Evolutionary conservation across 2,888 invertebrate genomes (phyloP), one percentile per base, ranked within the genome.

Genomic region (Bellardia bayeri): DNA sequence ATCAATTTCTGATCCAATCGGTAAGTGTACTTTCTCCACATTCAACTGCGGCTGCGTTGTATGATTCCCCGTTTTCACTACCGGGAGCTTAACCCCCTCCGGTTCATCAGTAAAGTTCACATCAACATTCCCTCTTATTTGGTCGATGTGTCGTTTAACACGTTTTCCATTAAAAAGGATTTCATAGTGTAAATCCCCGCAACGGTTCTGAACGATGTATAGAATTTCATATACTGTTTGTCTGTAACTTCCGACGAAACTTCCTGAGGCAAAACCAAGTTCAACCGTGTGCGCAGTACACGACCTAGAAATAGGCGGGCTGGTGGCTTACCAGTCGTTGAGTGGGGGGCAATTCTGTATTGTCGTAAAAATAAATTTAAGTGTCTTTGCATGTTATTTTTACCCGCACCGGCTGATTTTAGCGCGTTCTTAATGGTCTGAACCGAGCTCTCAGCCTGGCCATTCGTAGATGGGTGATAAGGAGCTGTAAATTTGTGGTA

Each of bases 341-440:
- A 63, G 23, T 78, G 83, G 0, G 83, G 82, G 2, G 76, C 82
- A 42, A 69, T 63, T 69, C 82, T 51, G 9, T 82, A 76, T 13
- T 76, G 69, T 1, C 76, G 76, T 0, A 82, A 58, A 61, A 63
- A 82, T 61, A 37, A 0, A 30, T 82, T 82, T 6, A 64, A 49
- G n/a, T 82, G 69, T 37, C 72, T 58, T 23, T 49, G 71, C 0
- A 78, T 33, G 7, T 71, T 78, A 9, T 16, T 16, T 11, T 42
- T 83, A 30, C 11, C 58, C 23, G 66, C 7, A 2, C 68, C 66
- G 6, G 16, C 2, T 4, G 66, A 49, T 16, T 82, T 75, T 0
- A 75, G 13, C 0, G 54, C 69, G 13, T 13, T 45, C 16, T 49
- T 83, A 2, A 76, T 13, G 0, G 83, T 71, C 42, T 83, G 71